phyloP scores from a whole-genome alignment of 35 echinoderm and acorn worm species.

The Nesometra sesokonis region DNA sequence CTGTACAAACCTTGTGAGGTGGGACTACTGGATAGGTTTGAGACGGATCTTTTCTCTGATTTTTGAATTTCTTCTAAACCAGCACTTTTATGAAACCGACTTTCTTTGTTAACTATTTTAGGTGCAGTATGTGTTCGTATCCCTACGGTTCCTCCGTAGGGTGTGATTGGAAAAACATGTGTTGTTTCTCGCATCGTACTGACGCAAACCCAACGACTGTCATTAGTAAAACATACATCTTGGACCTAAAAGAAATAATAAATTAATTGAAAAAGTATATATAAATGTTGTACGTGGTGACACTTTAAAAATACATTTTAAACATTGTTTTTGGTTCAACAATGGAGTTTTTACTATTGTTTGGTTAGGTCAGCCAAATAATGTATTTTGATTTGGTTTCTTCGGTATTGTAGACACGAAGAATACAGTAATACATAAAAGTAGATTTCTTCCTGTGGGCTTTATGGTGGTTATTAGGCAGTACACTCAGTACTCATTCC shows the following conservation, averaged over 20 bases:
- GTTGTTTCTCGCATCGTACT: constrained; percentile 94
- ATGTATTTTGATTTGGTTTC: too few species aligned
- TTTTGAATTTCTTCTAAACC: constrained; percentile 79
- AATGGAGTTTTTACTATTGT: too few species aligned
- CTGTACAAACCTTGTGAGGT: constrained; percentile 28
- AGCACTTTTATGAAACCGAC: constrained; percentile 77
- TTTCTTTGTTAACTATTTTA: constrained; percentile 93
- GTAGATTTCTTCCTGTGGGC: too few species aligned
- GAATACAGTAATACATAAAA: too few species aligned
- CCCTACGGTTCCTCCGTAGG: constrained; percentile 83
- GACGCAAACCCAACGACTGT: constrained; percentile 90
- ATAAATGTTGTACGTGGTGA: neutral
- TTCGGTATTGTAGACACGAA: too few species aligned
- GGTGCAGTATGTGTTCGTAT: constrained; percentile 80
- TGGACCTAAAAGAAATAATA: constrained; percentile 41
- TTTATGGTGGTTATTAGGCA: too few species aligned
- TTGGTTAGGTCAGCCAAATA: too few species aligned
- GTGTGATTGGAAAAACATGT: constrained; percentile 87
- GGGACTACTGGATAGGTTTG: constrained; percentile 77
- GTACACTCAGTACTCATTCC: too few species aligned
- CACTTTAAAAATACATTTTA: neutral
- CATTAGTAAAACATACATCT: constrained; percentile 76
- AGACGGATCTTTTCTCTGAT: constrained; percentile 57
- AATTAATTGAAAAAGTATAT: neutral
- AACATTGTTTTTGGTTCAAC: too few species aligned